A percentile compares a stretch with the other conserved stretches of the same genome.
Conservation (phyloP, 1,140 invertebrate species). For the Tigriopus japonicus region DNA sequence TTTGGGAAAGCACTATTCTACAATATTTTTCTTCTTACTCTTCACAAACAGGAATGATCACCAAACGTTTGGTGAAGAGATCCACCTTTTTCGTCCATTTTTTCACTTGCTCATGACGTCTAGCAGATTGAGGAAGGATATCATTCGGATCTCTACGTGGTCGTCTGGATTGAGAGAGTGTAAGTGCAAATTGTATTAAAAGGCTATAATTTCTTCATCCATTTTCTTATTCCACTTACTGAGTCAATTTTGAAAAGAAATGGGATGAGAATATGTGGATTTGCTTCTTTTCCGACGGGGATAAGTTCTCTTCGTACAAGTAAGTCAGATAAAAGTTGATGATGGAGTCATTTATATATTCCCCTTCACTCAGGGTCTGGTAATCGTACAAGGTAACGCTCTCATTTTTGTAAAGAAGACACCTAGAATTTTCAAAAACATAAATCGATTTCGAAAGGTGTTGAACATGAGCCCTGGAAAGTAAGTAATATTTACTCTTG, state of each 20-base stretch:
- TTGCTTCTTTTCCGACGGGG: constrained; percentile 45
- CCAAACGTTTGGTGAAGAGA: constrained; percentile 88
- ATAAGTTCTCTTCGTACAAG: constrained; percentile 49
- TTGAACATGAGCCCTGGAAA: no score
- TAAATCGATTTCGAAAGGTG: no score
- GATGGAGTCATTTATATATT: constrained; percentile 92
- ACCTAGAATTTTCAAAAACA: background rate
- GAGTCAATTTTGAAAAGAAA: constrained; percentile 80
- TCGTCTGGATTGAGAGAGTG: background rate
- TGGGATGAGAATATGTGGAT: constrained; percentile 88
- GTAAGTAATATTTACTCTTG: no score
- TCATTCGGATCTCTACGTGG: background rate
- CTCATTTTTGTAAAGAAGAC: constrained; percentile 27
- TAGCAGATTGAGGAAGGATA: constrained; percentile 45
- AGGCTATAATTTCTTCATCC: no score
- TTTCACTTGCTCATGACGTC: constrained; percentile 67
- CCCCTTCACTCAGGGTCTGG: constrained; percentile 66
- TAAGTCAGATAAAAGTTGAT: constrained; percentile 85
- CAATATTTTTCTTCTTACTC: constrained; percentile 33
- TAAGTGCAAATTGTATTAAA: no score
- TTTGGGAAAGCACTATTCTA: no score
- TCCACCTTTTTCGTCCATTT: constrained; percentile 93
- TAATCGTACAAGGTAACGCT: constrained; percentile 81
- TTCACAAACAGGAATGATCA: constrained; percentile 93
- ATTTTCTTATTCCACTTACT: no score